Percentiles rank a stretch among this genome's conserved stretches.
phyloP scores from a whole-genome alignment of 1,140 invertebrate genomes.

The Drosophila tani region DNA sequence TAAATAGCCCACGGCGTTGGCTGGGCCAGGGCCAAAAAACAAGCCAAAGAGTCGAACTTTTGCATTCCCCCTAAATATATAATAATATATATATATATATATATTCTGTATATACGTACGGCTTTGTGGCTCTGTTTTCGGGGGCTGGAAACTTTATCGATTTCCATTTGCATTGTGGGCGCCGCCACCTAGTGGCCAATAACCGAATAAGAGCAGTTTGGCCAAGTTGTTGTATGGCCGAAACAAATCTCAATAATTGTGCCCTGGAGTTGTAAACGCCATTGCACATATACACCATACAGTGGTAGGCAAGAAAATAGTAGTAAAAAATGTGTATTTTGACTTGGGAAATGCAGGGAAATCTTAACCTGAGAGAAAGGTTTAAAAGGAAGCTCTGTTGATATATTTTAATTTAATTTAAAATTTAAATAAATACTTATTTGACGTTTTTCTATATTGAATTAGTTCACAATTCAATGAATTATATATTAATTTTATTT shows the following conservation, averaged over 20 bases:
- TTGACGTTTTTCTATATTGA: too few relatives aligned
- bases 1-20: slow-evolving; percentile 27
- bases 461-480: too few relatives aligned
- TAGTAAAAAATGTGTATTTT: background rate
- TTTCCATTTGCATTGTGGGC: slow-evolving; percentile 34
- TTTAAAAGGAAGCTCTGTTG: too few relatives aligned
- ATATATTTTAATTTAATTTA: too few relatives aligned
- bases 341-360: background rate
- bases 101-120: background rate
- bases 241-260: slow-evolving; percentile 74
- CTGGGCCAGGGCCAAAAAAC: background rate
- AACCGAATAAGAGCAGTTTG: slow-evolving; percentile 30
- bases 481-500: too few relatives aligned
- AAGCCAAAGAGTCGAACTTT: slow-evolving; percentile 14
- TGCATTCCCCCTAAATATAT: slow-evolving; percentile 9
- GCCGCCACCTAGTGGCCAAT: slow-evolving; percentile 39
- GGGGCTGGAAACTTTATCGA: slow-evolving; percentile 40
- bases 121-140: background rate
- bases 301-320: background rate
- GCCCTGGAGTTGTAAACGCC: slow-evolving; percentile 49
- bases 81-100: background rate
- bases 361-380: too few relatives aligned
- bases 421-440: too few relatives aligned
- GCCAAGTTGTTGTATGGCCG: slow-evolving; percentile 55
- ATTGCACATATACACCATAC: slow-evolving; percentile 3